Evolutionary conservation across 2,113 vertebrate species (phyloP).

Genomic region (Odobenus rosmarus): DNA sequence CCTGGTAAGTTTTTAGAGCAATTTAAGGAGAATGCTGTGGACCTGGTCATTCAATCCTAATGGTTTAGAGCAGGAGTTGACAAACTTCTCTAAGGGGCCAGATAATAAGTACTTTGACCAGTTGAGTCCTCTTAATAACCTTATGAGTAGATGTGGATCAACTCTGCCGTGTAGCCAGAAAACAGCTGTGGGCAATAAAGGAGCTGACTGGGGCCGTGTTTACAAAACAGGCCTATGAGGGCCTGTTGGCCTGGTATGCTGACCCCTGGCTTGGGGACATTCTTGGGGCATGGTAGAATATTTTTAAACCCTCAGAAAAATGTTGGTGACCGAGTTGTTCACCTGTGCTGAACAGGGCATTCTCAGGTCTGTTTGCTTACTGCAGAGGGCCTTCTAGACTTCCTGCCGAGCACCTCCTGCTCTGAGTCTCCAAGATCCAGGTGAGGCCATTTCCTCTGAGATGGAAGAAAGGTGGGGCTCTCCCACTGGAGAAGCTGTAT

Average conservation of each 20-base stretch:
- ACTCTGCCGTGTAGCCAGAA: background rate
- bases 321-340: fast-evolving
- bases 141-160: background rate
- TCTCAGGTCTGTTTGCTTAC: background rate
- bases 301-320: background rate
- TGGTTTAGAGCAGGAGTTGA: background rate
- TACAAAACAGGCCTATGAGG: background rate
- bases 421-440: background rate
- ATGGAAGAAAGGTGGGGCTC: background rate
- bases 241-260: background rate
- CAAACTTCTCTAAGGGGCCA: background rate
- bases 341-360: background rate
- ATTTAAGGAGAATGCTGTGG: background rate
- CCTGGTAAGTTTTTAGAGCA: background rate
- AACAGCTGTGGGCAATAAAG: background rate
- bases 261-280: background rate
- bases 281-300: background rate
- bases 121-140: background rate
- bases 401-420: background rate
- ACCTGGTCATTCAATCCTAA: background rate
- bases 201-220: background rate
- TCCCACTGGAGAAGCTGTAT: background rate
- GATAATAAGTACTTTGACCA: background rate
- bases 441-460: background rate
- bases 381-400: background rate